Evolutionary conservation across 2,113 vertebrate species (phyloP).

Genomic region (Burhinus bistriatus): DNA sequence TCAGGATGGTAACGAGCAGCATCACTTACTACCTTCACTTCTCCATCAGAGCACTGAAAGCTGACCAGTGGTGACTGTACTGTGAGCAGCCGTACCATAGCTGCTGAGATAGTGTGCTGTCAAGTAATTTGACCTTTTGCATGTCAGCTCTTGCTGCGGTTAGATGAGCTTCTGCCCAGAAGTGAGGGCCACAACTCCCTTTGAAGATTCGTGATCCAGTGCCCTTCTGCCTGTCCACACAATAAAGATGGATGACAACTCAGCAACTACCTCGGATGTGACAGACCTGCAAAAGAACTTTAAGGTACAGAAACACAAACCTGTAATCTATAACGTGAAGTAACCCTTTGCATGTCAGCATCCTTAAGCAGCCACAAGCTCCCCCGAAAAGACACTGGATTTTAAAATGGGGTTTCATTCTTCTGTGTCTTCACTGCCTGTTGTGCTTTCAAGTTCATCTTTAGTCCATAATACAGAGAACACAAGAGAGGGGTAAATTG

Average conservation of each 20-base stretch:
- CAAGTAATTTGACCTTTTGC: neutral
- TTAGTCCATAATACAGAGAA: neutral
- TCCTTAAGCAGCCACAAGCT: neutral
- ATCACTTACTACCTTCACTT: neutral
- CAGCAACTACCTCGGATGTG: neutral
- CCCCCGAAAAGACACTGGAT: neutral
- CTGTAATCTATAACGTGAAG: neutral
- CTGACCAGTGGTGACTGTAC: neutral
- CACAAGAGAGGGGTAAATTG: neutral
- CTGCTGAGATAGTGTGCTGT: neutral
- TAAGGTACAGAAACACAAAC: neutral
- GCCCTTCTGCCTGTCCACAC: neutral
- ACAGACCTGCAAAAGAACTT: neutral
- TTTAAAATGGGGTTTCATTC: neutral
- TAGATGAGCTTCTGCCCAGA: neutral
- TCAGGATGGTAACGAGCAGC: neutral
- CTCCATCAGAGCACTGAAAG: neutral
- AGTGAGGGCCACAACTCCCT: neutral
- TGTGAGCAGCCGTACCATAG: rapidly evolving
- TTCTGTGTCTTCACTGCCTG: neutral
- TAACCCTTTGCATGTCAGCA: neutral
- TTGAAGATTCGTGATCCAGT: neutral
- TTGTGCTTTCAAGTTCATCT: neutral
- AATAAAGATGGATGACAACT: neutral
- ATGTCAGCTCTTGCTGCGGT: neutral